A percentile compares a stretch with the other conserved stretches of the same genome.
Conservation (phyloP, 1,140 invertebrate species). For the Berghia stephanieae region DNA sequence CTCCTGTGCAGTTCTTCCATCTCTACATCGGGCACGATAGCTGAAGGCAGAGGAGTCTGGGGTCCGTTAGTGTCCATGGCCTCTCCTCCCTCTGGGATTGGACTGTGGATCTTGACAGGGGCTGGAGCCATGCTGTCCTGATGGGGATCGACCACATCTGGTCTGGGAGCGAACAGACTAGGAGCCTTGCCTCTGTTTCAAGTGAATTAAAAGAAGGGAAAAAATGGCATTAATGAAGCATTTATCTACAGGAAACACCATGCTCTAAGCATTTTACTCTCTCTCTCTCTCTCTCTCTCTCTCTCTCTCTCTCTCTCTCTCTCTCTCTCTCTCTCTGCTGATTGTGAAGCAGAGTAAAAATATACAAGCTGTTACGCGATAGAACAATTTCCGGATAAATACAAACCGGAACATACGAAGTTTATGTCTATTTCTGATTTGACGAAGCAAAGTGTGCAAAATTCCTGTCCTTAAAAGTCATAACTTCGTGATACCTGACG, state of each 20-base stretch:
- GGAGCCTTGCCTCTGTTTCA: conserved; percentile 53
- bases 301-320: background rate
- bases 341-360: background rate
- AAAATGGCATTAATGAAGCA: background rate
- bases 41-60: conserved; percentile 1
- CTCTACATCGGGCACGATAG: conserved; percentile 27
- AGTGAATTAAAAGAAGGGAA: conserved; percentile 10
- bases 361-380: too few species aligned
- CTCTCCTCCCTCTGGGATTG: background rate
- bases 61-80: background rate
- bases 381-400: too few species aligned
- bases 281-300: too few species aligned
- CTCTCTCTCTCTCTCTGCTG: background rate
- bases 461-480: too few species aligned
- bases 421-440: too few species aligned
- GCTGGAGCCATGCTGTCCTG: conserved; percentile 19
- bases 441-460: too few species aligned
- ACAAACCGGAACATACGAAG: too few species aligned
- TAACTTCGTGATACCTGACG: too few species aligned
- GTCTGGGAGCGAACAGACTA: conserved; percentile 48
- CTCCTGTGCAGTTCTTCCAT: conserved; percentile 38
- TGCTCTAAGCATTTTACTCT: background rate
- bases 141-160: conserved; percentile 28
- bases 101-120: conserved; percentile 10
- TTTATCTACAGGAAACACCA: background rate